phyloP scores from a whole-genome alignment of 2,797 vertebrate species.

The Huso huso region DNA sequence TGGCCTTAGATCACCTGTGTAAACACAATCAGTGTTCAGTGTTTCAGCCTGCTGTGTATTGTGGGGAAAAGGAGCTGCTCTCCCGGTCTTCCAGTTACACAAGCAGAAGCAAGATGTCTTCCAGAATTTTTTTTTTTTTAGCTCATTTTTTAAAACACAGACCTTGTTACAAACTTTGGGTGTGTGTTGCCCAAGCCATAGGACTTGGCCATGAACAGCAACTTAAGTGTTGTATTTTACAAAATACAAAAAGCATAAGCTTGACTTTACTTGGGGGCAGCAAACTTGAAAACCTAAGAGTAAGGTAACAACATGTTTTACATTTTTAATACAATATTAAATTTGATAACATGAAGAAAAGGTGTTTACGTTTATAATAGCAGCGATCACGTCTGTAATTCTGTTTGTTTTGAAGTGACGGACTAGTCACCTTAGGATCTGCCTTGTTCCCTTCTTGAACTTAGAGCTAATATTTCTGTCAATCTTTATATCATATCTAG shows the following conservation, averaged over 20 bases:
- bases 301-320: neutral
- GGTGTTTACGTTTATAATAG: neutral
- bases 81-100: conserved; percentile 26
- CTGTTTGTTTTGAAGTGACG: too few species aligned
- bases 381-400: too few species aligned
- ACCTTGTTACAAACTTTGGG: neutral
- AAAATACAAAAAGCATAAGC: too few species aligned
- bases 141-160: conserved; percentile 30
- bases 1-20: conserved; percentile 61
- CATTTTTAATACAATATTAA: neutral
- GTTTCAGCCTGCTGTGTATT: conserved; percentile 39
- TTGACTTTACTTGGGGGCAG: too few species aligned
- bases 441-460: too few species aligned
- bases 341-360: neutral
- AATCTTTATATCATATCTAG: neutral
- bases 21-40: conserved; percentile 27
- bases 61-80: conserved; percentile 26
- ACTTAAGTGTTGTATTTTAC: neutral
- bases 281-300: too few species aligned
- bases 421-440: too few species aligned
- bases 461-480: too few species aligned
- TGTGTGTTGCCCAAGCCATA: neutral
- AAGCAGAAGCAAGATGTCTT: neutral
- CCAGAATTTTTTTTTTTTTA: conserved; percentile 26
- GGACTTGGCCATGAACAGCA: neutral